Evolutionary conservation across 2,888 invertebrate genomes (phyloP).

Genomic region (Agrochola circellaris): DNA sequence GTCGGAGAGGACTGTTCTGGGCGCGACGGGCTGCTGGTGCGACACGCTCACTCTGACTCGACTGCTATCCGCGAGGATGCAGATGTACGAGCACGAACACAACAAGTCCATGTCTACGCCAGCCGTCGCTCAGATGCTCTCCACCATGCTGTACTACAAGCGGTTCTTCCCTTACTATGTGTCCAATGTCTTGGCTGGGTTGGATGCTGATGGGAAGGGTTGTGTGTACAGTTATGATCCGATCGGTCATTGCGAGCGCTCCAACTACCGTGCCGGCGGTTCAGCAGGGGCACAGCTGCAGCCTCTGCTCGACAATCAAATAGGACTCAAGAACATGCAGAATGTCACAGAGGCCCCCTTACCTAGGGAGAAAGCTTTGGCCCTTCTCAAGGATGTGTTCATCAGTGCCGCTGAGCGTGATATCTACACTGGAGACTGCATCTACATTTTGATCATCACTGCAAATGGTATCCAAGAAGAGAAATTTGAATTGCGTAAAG

Average conservation of each 20-base stretch:
- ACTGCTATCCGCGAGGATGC: slow-evolving; percentile 95
- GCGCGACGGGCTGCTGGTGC: slow-evolving; percentile 99
- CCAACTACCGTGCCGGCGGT: slow-evolving; percentile 96
- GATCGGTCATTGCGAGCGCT: slow-evolving; percentile 97
- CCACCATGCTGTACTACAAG: slow-evolving; percentile 98
- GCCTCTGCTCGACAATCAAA: slow-evolving; percentile 98
- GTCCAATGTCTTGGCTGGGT: slow-evolving; percentile 97
- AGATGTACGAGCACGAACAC: slow-evolving; percentile 98
- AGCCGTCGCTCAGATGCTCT: slow-evolving; percentile 98
- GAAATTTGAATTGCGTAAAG: slow-evolving; percentile 95
- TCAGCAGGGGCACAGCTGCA: slow-evolving; percentile 97
- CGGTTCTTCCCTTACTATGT: slow-evolving; percentile 99
- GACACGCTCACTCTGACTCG: slow-evolving; percentile 98
- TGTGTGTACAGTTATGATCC: slow-evolving; percentile 99
- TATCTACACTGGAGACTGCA: slow-evolving; percentile 98
- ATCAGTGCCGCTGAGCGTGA: slow-evolving; percentile 99
- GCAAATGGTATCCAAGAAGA: slow-evolving; percentile 95
- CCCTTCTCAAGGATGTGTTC: slow-evolving; percentile 98
- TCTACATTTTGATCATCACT: slow-evolving; percentile 96
- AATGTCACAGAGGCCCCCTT: slow-evolving; percentile 92
- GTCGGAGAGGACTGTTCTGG: slow-evolving; percentile 96
- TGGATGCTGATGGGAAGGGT: slow-evolving; percentile 98
- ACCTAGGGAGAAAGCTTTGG: slow-evolving; percentile 95
- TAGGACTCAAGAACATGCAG: slow-evolving; percentile 97
- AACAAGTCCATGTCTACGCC: slow-evolving; percentile 97